Conservation (phyloP, 2,888 invertebrate genomes). For the Seladonia tumulorum region DNA sequence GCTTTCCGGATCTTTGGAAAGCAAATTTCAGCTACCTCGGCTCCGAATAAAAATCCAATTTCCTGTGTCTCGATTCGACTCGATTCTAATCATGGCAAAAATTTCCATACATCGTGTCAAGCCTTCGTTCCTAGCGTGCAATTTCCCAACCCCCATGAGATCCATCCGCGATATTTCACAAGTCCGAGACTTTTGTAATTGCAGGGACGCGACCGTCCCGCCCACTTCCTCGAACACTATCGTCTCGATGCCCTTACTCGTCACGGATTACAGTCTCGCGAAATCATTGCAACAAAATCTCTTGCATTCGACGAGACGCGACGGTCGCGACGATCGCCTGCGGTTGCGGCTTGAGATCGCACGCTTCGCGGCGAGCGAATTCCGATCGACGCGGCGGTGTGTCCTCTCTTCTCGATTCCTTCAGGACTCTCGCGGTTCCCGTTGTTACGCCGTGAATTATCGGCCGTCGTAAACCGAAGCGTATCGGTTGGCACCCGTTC, state of each 20-base stretch:
- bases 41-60: too few relatives aligned
- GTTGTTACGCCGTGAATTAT: slow-evolving; percentile 42
- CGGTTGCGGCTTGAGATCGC: neutral
- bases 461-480: slow-evolving; percentile 41
- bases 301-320: neutral
- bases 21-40: too few relatives aligned
- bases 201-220: neutral
- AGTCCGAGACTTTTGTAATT: slow-evolving; percentile 20
- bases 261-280: slow-evolving; percentile 12
- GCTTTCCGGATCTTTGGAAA: too few relatives aligned
- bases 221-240: slow-evolving; percentile 9
- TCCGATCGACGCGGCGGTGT: slow-evolving; percentile 16
- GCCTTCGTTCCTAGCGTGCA: too few relatives aligned
- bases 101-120: neutral
- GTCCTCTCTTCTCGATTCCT: neutral
- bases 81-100: neutral
- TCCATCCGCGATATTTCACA: neutral
- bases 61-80: too few relatives aligned
- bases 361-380: slow-evolving; percentile 25
- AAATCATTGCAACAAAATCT: slow-evolving; percentile 20
- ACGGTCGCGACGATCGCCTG: neutral
- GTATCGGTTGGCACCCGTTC: slow-evolving; percentile 16
- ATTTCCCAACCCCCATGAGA: too few relatives aligned
- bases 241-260: slow-evolving; percentile 17
- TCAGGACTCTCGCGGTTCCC: neutral